Percentiles rank a stretch among this genome's conserved stretches.
Evolutionary conservation across 30 jellyfish, hydroid and myxozoan genomes (phyloP).

Genomic region (Turritopsis dohrnii): DNA sequence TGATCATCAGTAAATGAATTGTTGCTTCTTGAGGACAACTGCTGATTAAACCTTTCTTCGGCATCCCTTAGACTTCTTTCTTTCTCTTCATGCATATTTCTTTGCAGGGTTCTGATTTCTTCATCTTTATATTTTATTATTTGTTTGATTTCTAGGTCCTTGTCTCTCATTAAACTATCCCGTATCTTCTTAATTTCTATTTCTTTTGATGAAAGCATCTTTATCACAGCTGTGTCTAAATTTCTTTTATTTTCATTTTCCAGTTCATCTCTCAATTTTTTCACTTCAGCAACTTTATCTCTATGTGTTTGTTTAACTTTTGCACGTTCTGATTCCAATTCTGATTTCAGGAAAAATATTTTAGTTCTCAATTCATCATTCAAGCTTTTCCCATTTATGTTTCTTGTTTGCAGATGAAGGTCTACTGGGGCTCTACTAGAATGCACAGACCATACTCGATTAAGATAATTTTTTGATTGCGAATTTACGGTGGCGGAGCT

Average conservation of each 20-base stretch:
- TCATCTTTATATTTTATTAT: conserved; percentile 79
- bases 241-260: conserved; percentile 37
- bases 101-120: conserved; percentile 65
- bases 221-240: conserved; percentile 3
- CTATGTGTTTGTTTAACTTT: conserved; percentile 73
- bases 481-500: conserved; percentile 1
- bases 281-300: conserved; percentile 80
- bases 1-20: conserved; percentile 27
- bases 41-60: conserved; percentile 49
- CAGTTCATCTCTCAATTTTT: conserved; percentile 54
- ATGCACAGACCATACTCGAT: conserved; percentile 6
- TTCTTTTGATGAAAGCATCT: conserved; percentile 32
- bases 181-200: conserved; percentile 49
- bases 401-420: not conserved
- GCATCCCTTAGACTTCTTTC: conserved; percentile 47
- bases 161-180: conserved; percentile 66
- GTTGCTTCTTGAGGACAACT: conserved; percentile 14
- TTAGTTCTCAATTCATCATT: conserved; percentile 77
- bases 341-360: conserved; percentile 57
- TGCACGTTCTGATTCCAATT: conserved; percentile 68
- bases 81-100: conserved; percentile 68
- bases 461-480: conserved; percentile 3
- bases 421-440: not conserved
- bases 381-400: conserved; percentile 45
- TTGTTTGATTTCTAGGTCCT: conserved; percentile 76